Evolutionary conservation across 2,888 invertebrate species (phyloP).

Genomic region (Machimus atricapillus): DNA sequence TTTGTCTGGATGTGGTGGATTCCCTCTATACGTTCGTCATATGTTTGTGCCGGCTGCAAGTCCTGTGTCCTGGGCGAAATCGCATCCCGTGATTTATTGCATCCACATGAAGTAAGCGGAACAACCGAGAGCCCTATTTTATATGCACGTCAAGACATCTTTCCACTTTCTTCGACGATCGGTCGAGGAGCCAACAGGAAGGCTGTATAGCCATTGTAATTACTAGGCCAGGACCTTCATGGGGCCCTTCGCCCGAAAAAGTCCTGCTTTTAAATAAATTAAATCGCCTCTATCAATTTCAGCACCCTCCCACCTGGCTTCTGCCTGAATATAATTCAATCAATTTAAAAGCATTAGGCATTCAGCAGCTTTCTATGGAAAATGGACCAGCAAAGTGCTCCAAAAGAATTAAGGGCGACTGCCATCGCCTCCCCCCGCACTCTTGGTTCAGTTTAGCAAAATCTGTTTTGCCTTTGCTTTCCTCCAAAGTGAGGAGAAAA

Average conservation of each 20-base stretch:
- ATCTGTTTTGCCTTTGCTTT: not conserved
- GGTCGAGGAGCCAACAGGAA: not conserved
- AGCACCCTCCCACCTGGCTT: not conserved
- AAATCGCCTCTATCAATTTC: constrained; percentile 15
- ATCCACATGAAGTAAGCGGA: constrained; percentile 3
- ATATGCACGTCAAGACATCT: constrained; percentile 36
- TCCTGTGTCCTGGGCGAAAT: constrained; percentile 30
- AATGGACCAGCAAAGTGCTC: not conserved
- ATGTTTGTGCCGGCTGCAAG: constrained; percentile 11
- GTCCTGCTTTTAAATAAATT: not conserved
- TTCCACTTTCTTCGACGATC: not conserved
- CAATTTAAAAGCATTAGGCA: constrained; percentile 28
- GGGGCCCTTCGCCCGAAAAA: not conserved
- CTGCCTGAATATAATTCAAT: constrained; percentile 9
- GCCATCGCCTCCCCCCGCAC: not conserved
- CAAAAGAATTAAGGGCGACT: constrained; percentile 8
- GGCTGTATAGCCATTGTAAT: not conserved
- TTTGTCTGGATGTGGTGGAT: not conserved
- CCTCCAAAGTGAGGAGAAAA: not conserved
- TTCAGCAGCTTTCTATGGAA: not conserved
- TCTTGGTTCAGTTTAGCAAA: not conserved
- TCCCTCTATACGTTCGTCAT: constrained; percentile 21
- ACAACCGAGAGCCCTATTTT: constrained; percentile 15
- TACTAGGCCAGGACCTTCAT: not conserved
- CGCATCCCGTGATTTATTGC: constrained; percentile 33